A percentile compares a stretch with the other conserved stretches of the same genome.
Evolutionary conservation across 2,888 invertebrate species (phyloP).

Genomic region (Doris montereyensis): DNA sequence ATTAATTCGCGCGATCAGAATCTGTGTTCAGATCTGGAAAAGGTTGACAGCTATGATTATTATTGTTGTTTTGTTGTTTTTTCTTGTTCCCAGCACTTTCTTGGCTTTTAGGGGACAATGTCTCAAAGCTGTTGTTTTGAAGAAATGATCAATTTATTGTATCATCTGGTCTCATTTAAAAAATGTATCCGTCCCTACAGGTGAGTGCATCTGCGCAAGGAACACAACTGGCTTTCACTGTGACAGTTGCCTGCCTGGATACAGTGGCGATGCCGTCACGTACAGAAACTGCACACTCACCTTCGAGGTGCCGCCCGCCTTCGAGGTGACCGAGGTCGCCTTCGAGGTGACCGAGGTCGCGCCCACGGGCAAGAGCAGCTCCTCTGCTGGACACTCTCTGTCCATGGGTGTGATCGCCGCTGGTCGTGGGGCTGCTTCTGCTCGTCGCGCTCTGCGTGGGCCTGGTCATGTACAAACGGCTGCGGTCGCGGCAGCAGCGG

Average conservation of each 20-base stretch:
- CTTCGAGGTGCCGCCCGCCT: constrained; percentile 35
- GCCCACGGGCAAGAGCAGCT: not conserved
- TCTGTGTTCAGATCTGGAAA: too few species aligned
- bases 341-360: not conserved
- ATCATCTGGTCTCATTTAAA: not conserved
- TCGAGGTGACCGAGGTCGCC: too few species aligned
- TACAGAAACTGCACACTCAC: constrained; percentile 50
- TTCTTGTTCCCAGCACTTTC: too few species aligned
- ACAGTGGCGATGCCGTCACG: constrained; percentile 53
- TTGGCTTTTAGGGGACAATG: too few species aligned
- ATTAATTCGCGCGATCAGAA: too few species aligned
- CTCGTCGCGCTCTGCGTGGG: constrained; percentile 52
- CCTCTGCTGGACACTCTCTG: too few species aligned
- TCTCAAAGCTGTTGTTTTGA: not conserved
- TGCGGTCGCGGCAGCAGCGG: constrained; percentile 47
- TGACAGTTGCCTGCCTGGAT: constrained; percentile 59
- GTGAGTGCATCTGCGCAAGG: constrained; percentile 54
- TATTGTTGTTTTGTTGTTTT: too few species aligned
- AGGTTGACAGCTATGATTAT: too few species aligned
- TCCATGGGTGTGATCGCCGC: constrained; percentile 53
- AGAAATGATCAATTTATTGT: not conserved
- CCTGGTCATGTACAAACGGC: constrained; percentile 52
- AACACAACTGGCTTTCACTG: constrained; percentile 65
- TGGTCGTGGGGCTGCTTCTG: constrained; percentile 48
- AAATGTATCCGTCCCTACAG: constrained; percentile 39